Base-by-base conservation (phyloP, 2,888 invertebrate genomes). In the Drosophila heteroneura region DNA sequence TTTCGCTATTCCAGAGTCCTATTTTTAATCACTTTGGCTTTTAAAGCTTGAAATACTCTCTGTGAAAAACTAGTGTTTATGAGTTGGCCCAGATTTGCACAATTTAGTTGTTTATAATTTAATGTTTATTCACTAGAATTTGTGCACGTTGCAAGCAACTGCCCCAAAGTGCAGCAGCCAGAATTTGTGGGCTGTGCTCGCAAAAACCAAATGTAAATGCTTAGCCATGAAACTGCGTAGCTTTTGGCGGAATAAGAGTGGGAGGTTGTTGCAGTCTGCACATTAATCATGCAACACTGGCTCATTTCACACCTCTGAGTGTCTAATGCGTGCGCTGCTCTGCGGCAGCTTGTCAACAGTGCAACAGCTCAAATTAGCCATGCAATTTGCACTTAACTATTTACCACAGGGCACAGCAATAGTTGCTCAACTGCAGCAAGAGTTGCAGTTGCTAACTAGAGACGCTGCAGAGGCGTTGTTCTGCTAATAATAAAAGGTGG, bases 361-460 rank as follows among this genome's bases (percentile, higher is more conserved):
- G 85, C 85, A 84, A 85, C 82, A 73, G 81, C 78, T 81, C 85
- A 85, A 87, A 85, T 85, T 85, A 87, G 85, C 85, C 85, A 85
- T 85, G 85, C 85, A 85, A 85, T 85, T 87, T 85, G 85, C 87
- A 87, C 72, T 87, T 85, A 85, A 72, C 74, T 70, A 85, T 82
- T 82, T 87, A 72, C 82, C 76, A 83, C 82, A 81, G 58, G 59
- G 74, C 72, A 61, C 63, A 65, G 60, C 59, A 54, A 59, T 41
- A 57, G 56, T 47, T 54, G 72, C 30, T 16, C n/a, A 35, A 30
- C 33, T 41, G 30, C 41, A n/a, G 65, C 61, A 62, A 14, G 22
- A 47, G 59, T 44, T 56, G 51, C 61, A 44, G 64, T 44, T 30
- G 41, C 30, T 62, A 39, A 19, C 30, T 39, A 51, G 26, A 16